Evolutionary conservation across 92 coral and sea anemone genomes (phyloP), one percentile per base, ranked within the genome.

Genomic region (Parazoanthus swiftii): DNA sequence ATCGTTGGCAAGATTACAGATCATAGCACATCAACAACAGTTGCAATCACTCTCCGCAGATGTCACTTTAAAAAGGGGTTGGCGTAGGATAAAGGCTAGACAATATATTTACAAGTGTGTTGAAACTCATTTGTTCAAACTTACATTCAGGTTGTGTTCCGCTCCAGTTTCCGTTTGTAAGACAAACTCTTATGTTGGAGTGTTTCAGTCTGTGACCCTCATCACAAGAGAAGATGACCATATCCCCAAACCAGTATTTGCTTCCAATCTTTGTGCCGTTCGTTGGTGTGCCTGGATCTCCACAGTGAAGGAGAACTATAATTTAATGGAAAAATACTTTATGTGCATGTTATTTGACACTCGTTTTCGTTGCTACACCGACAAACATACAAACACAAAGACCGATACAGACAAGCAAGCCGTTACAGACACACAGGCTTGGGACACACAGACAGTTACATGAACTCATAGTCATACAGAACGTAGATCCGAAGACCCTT

Each of bases 71-170:
- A 54, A 29, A 54, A 63, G 70, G 6, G 70, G n/a, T 18, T 63
- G n/a, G 8, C 70, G 6, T 63, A 18, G 70, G 7, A 18, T 6
- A 63, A 63, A 63, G 70, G 8, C 26, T 63, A 63, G 21, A 63
- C 70, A 63, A 63, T 6, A 63, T 63, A 3, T 2, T 58, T 58
- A 20, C 51, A 48, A 63, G 70, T 63, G 70, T 63, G n/a, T 20
- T 26, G 13, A 18, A 25, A 29, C 33, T 33, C 33, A 8, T 8
- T 25, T 10, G 33, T 56, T 2, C 4, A 36, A 29, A 89, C 98
- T 76, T 91, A 94, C 98, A 94, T 33, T 85, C 84, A 4, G 98
- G 98, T 70, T 94, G 95, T 2, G 93, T 94, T 8, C 93, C 93
- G 36, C 93, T 91, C 93, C 93, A 91, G 21, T 79, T 79, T 13